Evolutionary conservation across 2,113 vertebrate genomes (phyloP).

Genomic region (Axis porcinus): DNA sequence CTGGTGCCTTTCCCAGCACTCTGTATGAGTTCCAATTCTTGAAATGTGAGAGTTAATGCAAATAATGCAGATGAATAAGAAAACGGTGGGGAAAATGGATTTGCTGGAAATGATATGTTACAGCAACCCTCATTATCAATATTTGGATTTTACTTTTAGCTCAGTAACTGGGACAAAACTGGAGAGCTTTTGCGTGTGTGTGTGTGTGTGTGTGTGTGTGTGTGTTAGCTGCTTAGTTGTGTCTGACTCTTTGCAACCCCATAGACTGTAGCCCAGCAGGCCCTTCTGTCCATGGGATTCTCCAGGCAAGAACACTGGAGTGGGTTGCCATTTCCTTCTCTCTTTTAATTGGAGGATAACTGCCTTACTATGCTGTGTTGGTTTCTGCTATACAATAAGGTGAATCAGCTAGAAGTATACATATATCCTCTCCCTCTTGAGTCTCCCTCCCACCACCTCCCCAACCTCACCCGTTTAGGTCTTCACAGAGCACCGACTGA

Average conservation of each 20-base stretch:
- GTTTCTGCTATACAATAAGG: neutral
- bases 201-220: neutral
- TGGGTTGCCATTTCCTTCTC: neutral
- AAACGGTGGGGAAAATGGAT: neutral
- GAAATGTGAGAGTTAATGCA: neutral
- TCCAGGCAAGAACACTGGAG: neutral
- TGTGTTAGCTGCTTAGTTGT: neutral
- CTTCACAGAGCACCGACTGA: neutral
- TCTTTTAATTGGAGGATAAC: neutral
- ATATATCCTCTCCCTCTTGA: neutral
- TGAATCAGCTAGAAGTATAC: neutral
- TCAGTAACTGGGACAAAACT: neutral
- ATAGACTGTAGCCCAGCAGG: neutral
- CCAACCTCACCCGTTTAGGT: neutral
- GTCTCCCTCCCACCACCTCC: neutral
- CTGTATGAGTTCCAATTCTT: neutral
- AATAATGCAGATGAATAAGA: neutral
- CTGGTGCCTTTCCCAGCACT: neutral
- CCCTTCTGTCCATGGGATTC: neutral
- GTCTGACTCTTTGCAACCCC: neutral
- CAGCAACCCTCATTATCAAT: neutral
- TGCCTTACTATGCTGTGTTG: neutral
- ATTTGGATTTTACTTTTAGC: neutral
- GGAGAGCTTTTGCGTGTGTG: neutral
- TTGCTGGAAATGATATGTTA: neutral